These are phyloP conservation scores for Cremastinae sp. DNA, from an alignment of 2,888 invertebrate genomes.

Conservation along the genomic window DNA sequence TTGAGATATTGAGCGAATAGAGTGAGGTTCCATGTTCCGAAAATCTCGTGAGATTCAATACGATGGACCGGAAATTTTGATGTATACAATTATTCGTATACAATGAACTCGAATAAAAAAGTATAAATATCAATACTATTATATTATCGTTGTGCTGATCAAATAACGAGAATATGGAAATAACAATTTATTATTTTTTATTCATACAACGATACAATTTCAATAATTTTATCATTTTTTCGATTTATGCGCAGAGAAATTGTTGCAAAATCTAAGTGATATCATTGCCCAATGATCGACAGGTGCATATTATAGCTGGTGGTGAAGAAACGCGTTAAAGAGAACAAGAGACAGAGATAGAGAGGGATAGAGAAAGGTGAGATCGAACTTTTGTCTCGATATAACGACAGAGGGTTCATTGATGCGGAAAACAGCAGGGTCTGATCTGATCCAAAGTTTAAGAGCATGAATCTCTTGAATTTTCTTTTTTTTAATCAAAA, in stretches of 20 bases:
- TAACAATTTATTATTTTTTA: not conserved
- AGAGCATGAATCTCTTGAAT: not conserved
- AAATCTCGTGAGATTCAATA: slow-evolving; percentile 2
- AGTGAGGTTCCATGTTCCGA: slow-evolving; percentile 57
- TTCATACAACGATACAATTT: too few species aligned
- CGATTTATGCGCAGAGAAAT: slow-evolving; percentile 16
- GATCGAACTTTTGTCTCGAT: slow-evolving; percentile 13
- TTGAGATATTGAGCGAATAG: slow-evolving; percentile 44
- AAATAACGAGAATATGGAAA: slow-evolving; percentile 35
- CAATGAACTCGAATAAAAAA: slow-evolving; percentile 16
- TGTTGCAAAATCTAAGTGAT: slow-evolving; percentile 53
- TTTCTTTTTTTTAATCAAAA: not conserved
- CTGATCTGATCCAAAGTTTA: slow-evolving; percentile 1
- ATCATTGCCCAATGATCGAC: slow-evolving; percentile 59
- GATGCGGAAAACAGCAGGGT: slow-evolving; percentile 53
- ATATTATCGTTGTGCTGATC: too few species aligned
- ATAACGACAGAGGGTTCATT: slow-evolving; percentile 38
- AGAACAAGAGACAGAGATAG: not conserved
- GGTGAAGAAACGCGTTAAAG: not conserved
- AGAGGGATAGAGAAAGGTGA: too few species aligned
- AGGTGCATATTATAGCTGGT: not conserved
- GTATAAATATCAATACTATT: too few species aligned
- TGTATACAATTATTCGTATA: slow-evolving; percentile 35
- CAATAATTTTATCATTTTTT: too few species aligned
- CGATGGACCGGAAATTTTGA: not conserved